These are phyloP conservation scores for Galeopterus variegatus DNA, from an alignment of 2,113 vertebrate species.

Conservation along the genomic window DNA sequence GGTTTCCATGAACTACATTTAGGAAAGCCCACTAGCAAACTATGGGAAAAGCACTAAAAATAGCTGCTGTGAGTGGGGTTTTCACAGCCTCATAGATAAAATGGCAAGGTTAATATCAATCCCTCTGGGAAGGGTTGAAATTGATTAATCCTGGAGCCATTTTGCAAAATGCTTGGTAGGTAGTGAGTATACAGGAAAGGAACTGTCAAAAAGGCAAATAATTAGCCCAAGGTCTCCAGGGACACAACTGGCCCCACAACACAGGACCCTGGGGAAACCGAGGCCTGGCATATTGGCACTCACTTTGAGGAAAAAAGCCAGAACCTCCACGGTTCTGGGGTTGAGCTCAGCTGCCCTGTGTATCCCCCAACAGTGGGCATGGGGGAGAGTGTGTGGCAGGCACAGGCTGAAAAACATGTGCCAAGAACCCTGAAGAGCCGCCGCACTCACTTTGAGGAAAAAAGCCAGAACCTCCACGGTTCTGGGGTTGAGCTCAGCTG, in stretches of 20 bases:
- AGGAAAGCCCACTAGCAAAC: background rate
- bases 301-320: background rate
- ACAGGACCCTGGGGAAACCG: background rate
- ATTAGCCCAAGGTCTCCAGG: background rate
- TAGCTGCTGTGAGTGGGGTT: background rate
- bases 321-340: background rate
- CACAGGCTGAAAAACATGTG: background rate
- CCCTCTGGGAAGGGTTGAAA: background rate
- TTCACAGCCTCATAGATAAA: background rate
- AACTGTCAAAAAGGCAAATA: background rate
- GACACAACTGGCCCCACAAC: background rate
- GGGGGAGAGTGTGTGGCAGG: background rate
- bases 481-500: background rate
- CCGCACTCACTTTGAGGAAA: too few relatives aligned
- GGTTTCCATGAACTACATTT: background rate
- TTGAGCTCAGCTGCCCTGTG: background rate
- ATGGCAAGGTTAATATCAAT: background rate
- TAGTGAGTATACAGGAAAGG: background rate
- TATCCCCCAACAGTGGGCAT: background rate
- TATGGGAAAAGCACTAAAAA: background rate
- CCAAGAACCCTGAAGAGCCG: background rate
- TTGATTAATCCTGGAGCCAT: background rate
- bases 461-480: background rate
- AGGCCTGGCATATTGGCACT: background rate
- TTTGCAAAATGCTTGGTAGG: background rate